Evolutionary conservation across 2,797 vertebrate species (phyloP), one percentile per base, ranked within the genome.

Genomic region (Enteromius viviparus): DNA sequence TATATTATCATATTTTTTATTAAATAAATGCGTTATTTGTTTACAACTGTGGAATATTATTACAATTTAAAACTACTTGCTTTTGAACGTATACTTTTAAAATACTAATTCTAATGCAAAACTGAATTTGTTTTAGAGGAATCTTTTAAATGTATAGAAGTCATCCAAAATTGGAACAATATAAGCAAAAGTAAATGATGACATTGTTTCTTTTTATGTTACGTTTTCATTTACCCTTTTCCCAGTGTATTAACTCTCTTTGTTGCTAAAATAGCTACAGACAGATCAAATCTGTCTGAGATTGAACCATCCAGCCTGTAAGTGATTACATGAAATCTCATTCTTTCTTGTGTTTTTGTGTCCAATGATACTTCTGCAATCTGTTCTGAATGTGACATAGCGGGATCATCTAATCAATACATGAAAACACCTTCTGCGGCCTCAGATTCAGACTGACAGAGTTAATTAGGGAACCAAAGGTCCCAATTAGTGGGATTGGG

Each of bases 381-480:
- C 53, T 71, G 51, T 80, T 80, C 53, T 64, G 42, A 72, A 34
- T 37, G 55, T 11, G 55, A 45, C 34, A 58, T 42, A 12, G 32
- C n/a, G 6, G 89, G 86, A 74, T 89, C 90, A 83, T 84, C 84
- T 65, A 87, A 93, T 94, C 92, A 92, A 93, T 92, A 85, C 88
- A 76, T n/a, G 66, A 85, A 90, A 87, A 87, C 89, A 68, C 89
- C 85, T 86, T 91, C 92, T 91, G 93, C 89, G 90, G 86, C 80
- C 85, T 82, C 60, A 62, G 60, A 85, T 85, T 87, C 79, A 85
- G 85, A 87, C 85, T 90, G 91, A 92, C 90, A 89, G 90, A 93
- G 92, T 94, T 94, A 94, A 95, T 95, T 93, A 93, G 91, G 84
- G 86, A 90, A 89, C 92, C 91, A 92, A 94, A 94, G 93, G 92